Conservation (phyloP, 2,888 invertebrate species). For the Acrocyrtus sp. region DNA sequence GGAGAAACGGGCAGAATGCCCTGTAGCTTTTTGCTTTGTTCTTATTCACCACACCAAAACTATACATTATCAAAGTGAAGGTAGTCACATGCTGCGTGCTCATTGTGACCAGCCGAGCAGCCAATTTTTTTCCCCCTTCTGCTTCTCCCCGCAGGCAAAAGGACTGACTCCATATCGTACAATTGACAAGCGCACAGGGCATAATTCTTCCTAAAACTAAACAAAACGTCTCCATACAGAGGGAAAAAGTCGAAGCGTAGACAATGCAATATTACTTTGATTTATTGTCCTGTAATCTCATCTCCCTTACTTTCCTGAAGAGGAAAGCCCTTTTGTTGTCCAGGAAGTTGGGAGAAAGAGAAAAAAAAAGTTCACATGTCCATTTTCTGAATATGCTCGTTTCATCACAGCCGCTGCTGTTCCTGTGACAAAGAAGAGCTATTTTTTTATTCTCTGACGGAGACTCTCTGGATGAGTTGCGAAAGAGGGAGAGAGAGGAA, state of each 20-base stretch:
- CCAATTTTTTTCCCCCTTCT: neutral
- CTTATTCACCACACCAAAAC: neutral
- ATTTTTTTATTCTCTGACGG: too few species aligned
- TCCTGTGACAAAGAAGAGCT: too few species aligned
- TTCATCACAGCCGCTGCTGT: neutral
- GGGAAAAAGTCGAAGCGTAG: neutral
- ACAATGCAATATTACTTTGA: neutral
- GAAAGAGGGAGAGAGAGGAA: slow-evolving; percentile 9
- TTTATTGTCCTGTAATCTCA: too few species aligned
- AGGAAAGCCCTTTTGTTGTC: neutral
- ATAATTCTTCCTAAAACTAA: too few species aligned
- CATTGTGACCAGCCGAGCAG: neutral
- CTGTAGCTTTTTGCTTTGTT: neutral
- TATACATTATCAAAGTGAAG: neutral
- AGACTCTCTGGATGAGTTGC: neutral
- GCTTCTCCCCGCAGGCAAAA: neutral
- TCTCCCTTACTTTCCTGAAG: neutral
- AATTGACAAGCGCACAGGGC: neutral
- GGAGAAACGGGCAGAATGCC: neutral
- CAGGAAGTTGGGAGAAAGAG: too few species aligned
- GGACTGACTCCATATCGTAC: neutral
- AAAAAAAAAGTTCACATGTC: neutral
- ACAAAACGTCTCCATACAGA: neutral
- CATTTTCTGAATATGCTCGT: neutral
- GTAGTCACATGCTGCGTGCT: neutral